Conservation (phyloP, 2,888 invertebrate species). For the Limnephilus marmoratus region DNA sequence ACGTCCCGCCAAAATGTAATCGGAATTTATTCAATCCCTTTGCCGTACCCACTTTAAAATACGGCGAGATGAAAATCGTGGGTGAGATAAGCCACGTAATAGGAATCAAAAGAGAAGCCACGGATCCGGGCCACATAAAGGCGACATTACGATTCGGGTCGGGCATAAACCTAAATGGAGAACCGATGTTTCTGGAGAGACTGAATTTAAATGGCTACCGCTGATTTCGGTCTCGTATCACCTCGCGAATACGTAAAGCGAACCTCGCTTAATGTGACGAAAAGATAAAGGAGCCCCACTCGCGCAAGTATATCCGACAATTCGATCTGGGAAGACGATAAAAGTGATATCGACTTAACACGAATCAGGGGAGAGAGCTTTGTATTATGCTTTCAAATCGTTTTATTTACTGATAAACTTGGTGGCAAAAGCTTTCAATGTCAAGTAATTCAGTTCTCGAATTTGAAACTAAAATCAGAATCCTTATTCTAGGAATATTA, state of each 20-base stretch:
- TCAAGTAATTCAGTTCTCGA: conserved; percentile 2
- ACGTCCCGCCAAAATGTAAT: conserved; percentile 43
- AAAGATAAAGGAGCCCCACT: conserved; percentile 53
- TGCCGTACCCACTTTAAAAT: conserved; percentile 57
- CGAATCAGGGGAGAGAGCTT: conserved; percentile 43
- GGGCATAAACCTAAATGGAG: conserved; percentile 57
- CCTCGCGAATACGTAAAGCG: conserved; percentile 44
- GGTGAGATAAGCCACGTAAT: conserved; percentile 63
- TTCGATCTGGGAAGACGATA: conserved; percentile 39
- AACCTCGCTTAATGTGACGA: conserved; percentile 46
- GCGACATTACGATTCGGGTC: conserved; percentile 48
- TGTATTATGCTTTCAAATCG: conserved; percentile 43
- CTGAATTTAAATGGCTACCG: conserved; percentile 56
- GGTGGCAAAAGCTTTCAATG: conserved; percentile 31
- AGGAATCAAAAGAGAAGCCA: conserved; percentile 56
- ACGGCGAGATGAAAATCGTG: conserved; percentile 60
- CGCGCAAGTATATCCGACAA: conserved; percentile 22
- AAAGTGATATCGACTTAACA: conserved; percentile 42
- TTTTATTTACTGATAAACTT: conserved; percentile 46
- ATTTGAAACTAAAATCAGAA: neutral
- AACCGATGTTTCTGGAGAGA: conserved; percentile 59
- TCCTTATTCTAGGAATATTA: neutral
- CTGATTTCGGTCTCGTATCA: conserved; percentile 43
- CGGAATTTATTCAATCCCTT: conserved; percentile 62
- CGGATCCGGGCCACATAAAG: conserved; percentile 40